A percentile compares a stretch with the other conserved stretches of the same genome.
These are phyloP conservation scores for silkworm (Bombyx mori) DNA, from an alignment of 1,140 invertebrate genomes.

Conservation along the genomic window ASM3026992v2 NC_085131.1:7837501-7838000, in stretches of 20 bases:
- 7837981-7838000: too few species aligned
- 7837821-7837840: neutral
- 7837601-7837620: constrained; percentile 15
- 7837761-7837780: too few species aligned
- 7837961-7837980: too few species aligned
- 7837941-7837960: too few species aligned
- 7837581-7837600: constrained; percentile 43
- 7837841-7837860: neutral
- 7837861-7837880: neutral
- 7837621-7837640: constrained; percentile 44
- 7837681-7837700: too few species aligned
- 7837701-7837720: too few species aligned
- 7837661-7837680: too few species aligned
- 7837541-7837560: constrained; percentile 31
- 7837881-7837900: neutral
- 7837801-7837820: neutral
- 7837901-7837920: neutral
- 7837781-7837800: too few species aligned
- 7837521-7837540: constrained; percentile 22
- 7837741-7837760: too few species aligned
- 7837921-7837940: neutral
- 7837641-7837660: constrained; percentile 35
- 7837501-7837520: constrained; percentile 14
- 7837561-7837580: constrained; percentile 14
- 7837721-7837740: too few species aligned